Evolutionary conservation across 2,888 invertebrate species (phyloP), one percentile per base, ranked within the genome.

Genomic region (Diploptera punctata): DNA sequence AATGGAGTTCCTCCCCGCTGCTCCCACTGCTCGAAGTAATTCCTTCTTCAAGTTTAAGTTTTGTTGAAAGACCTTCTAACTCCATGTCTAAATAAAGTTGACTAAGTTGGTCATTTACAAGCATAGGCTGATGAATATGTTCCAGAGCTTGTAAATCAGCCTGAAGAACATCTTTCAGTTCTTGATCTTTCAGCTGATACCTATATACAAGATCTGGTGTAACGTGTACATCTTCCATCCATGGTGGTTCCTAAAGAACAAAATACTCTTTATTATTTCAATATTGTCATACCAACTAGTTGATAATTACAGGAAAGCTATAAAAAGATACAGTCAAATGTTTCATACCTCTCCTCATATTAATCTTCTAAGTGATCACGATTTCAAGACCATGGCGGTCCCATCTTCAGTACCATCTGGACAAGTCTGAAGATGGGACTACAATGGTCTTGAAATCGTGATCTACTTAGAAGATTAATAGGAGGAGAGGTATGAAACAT

Each of bases 41-140:
- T 67, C 87, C 81, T 79, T 91, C 90, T 71, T 91, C 91, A 1
- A 91, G 82, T 3, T 87, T 86, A 13, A 91, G 83, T 71, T 86
- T 85, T 0, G 87, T 82, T 0, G 87, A 83, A 5, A 87, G 84
- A 0, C 89, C 90, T 24, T 78, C 80, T n/a, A 90, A 78, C 76
- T 91, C 89, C 78, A 92, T 82, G 77, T 93, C 92, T 38, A 87
- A 77, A 78, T 91, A 92, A 3, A 93, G 82, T 78, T 92, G 91
- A 44, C 84, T 86, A 24, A 94, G 80, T 80, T 93, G 93, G 70
- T 92, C 90, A 79, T 91, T 91, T 1, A 93, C 92, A 77, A 91
- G 77, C 1, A 84, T 77, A 0, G 93, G 90, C 88, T 93, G 90
- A 75, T 86, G 83, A 0, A 89, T 81, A 3, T 80, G 81, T 67